Base-by-base conservation (phyloP, 2,113 vertebrate species). In the Terrapene triunguis region DNA sequence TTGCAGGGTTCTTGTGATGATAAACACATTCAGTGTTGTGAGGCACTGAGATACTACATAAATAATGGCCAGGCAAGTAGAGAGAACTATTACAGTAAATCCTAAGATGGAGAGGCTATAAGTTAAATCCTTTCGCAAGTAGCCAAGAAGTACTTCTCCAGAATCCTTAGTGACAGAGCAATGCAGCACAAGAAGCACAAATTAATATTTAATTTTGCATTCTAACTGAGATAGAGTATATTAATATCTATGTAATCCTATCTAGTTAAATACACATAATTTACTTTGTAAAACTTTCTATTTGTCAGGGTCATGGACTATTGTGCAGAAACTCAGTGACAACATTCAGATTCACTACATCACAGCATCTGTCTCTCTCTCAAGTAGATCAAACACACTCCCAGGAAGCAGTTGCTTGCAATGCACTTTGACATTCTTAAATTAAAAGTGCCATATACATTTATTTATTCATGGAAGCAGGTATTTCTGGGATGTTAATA, bases 401-500 rank as follows among this genome's bases (percentile, higher is more conserved):
- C 24, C 1, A 74, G 14, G 29, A 96, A 79, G 50, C 69, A 93
- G 83, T 93, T 89, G 27, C 88, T 95, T 89, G 27, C 57, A 96
- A 96, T 79, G 24, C 11, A 90, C 47, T 88, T 93, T 87, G 90
- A 83, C 57, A 95, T 38, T 91, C 95, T 87, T 59, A 62, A 25
- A 82, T 89, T 88, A 13, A 85, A 96, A 94, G 17, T 88, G 8
- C 51, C 69, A 89, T 24, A 17, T 32, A n/a, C 10, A 35, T 53
- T 48, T 90, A 95, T 86, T 94, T 62, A 95, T 95, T 96, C n/a
- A 72, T 38, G n/a, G n/a, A 85, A 86, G 89, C 48, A 90, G 96
- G 86, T 92, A 95, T 88, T 92, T 78, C 55, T 92, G 59, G 27
- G 79, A 69, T 96, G 54, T 94, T 95, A 97, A 95, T 87, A 96